Conservation (phyloP, 2,113 vertebrate species). For the Sinocyclocheilus rhinocerous region DNA sequence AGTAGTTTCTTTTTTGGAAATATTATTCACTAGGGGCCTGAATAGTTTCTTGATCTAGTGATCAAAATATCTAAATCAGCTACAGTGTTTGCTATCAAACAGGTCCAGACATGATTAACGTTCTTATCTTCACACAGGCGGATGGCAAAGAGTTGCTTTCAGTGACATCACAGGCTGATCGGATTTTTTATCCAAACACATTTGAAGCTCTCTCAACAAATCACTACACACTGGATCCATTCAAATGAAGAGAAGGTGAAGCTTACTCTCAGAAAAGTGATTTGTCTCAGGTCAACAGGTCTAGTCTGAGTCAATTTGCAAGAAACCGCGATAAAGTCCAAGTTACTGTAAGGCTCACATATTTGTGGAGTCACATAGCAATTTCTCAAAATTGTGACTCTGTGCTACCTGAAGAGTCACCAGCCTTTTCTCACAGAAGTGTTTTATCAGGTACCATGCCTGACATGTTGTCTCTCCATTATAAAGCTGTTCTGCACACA, state of each 20-base stretch:
- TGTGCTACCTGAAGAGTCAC: not conserved
- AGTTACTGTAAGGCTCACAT: not conserved
- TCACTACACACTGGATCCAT: not conserved
- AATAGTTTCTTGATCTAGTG: slow-evolving; percentile 12
- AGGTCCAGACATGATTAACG: slow-evolving; percentile 16
- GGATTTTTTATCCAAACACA: not conserved
- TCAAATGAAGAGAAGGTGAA: not conserved
- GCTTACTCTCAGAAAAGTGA: not conserved
- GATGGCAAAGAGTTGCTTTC: slow-evolving; percentile 3
- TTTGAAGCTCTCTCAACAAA: slow-evolving; percentile 7
- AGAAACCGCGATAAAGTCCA: not conserved
- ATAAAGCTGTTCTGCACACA: not conserved
- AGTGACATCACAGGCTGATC: slow-evolving; percentile 17
- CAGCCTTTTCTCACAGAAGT: not conserved
- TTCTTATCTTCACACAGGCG: slow-evolving; percentile 31
- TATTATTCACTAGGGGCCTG: not conserved
- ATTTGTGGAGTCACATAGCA: not conserved
- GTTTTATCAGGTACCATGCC: not conserved
- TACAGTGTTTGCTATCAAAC: slow-evolving; percentile 19
- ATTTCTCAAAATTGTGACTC: not conserved
- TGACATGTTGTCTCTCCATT: not conserved
- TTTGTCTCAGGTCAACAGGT: slow-evolving; percentile 12
- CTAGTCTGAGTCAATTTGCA: not conserved
- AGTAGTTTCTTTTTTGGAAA: not conserved
- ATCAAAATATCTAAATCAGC: slow-evolving; percentile 24